A percentile compares a stretch with the other conserved stretches of the same genome.
phyloP scores from a whole-genome alignment of 2,888 invertebrate genomes.

The Dioctria rufipes region DNA sequence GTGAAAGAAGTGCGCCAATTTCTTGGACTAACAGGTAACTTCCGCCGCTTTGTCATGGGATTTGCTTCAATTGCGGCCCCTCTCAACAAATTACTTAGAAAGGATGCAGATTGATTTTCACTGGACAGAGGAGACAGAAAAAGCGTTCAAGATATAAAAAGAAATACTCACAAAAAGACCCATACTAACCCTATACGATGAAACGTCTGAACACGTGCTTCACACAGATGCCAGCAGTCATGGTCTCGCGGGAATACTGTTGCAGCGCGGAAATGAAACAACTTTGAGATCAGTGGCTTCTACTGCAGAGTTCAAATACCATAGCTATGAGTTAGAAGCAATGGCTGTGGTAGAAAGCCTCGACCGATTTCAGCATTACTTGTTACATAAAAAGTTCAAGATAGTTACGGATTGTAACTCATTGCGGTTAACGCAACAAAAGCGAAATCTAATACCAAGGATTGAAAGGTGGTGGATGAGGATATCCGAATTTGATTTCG shows the following conservation, averaged over 20 bases:
- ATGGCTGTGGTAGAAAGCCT: background rate
- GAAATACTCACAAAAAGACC: no score
- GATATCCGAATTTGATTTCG: background rate
- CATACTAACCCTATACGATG: no score
- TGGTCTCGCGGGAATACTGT: background rate
- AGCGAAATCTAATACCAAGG: background rate
- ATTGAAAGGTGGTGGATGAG: background rate
- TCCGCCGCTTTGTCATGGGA: no score
- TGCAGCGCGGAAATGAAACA: background rate
- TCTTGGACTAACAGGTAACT: no score
- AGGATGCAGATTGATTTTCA: no score
- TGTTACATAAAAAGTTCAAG: background rate
- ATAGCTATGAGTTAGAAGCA: background rate
- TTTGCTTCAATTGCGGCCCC: no score
- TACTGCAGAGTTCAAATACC: background rate
- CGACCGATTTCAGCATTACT: background rate
- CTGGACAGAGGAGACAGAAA: no score
- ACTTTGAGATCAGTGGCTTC: background rate
- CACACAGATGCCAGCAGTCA: no score
- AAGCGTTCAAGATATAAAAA: no score
- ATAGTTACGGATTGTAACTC: background rate
- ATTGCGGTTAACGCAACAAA: background rate
- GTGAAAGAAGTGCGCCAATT: no score
- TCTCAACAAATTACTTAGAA: no score
- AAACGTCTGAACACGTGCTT: no score